Conservation (phyloP, 2,888 invertebrate species). For the Drosophila mayaguana region DNA sequence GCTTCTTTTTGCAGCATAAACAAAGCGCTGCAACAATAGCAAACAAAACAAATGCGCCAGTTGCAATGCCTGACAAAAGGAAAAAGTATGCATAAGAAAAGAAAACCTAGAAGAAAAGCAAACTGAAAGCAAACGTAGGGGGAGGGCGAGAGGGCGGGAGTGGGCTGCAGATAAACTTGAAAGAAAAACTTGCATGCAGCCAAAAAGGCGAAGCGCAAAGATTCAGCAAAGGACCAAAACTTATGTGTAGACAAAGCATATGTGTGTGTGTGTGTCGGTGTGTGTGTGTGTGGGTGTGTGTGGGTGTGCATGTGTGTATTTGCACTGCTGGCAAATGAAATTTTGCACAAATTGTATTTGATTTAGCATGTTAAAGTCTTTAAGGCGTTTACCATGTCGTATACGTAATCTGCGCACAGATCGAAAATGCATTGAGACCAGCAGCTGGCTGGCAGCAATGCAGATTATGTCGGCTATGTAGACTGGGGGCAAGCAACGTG, state of each 20-base stretch:
- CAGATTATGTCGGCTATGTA: neutral
- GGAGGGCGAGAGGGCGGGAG: neutral
- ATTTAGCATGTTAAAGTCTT: conserved; percentile 52
- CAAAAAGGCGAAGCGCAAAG: conserved; percentile 43
- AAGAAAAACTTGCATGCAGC: conserved; percentile 64
- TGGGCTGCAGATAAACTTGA: conserved; percentile 42
- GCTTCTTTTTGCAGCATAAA: conserved; percentile 69
- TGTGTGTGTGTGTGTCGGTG: conserved; percentile 28
- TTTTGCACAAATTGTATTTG: conserved; percentile 57
- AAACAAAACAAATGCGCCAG: conserved; percentile 67
- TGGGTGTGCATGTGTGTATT: conserved; percentile 38
- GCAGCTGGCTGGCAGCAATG: neutral
- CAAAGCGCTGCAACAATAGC: conserved; percentile 66
- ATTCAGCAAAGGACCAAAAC: conserved; percentile 25
- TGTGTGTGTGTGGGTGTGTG: conserved; percentile 18
- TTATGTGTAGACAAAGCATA: conserved; percentile 39
- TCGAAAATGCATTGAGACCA: conserved; percentile 46
- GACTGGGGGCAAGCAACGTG: conserved; percentile 2
- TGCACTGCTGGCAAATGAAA: conserved; percentile 63
- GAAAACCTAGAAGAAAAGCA: conserved; percentile 11
- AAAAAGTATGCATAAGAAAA: conserved; percentile 4
- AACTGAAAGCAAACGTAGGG: neutral
- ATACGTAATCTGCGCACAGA: conserved; percentile 64
- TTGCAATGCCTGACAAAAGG: conserved; percentile 37
- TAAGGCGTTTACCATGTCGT: conserved; percentile 68